These are phyloP conservation scores for Aleiodes testaceus DNA, from an alignment of 2,888 invertebrate genomes.

Conservation along the genomic window DNA sequence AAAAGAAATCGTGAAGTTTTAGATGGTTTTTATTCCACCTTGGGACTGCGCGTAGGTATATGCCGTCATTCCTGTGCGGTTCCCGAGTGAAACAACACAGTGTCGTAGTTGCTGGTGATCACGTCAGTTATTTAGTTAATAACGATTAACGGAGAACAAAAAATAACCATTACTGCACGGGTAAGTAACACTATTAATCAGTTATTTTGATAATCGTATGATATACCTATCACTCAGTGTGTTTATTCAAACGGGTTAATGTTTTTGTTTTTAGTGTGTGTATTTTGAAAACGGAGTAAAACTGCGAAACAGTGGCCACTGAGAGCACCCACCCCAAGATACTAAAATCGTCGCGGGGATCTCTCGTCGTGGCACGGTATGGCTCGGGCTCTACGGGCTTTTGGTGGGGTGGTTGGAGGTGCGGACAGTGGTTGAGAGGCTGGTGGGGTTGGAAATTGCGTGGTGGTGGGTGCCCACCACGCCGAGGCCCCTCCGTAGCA, in stretches of 20 bases:
- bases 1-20: conserved; percentile 17
- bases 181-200: no score
- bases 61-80: conserved; percentile 23
- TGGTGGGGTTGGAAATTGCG: conserved; percentile 74
- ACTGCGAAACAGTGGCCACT: conserved; percentile 69
- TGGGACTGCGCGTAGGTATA: conserved; percentile 24
- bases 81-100: conserved; percentile 20
- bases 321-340: conserved; percentile 72
- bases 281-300: conserved; percentile 42
- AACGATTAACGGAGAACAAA: no score
- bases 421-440: conserved; percentile 72
- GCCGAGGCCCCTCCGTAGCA: conserved; percentile 70
- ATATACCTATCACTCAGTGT: not conserved
- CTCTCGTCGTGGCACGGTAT: conserved; percentile 69
- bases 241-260: not conserved
- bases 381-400: conserved; percentile 65
- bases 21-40: conserved; percentile 24
- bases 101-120: not conserved
- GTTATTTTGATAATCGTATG: no score
- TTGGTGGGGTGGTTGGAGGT: conserved; percentile 73
- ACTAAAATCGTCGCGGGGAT: conserved; percentile 72
- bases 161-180: no score
- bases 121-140: not conserved
- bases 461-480: conserved; percentile 70
- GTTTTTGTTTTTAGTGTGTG: not conserved